Evolutionary conservation across 2,113 vertebrate species (phyloP).

Genomic region (Galeopterus variegatus): DNA sequence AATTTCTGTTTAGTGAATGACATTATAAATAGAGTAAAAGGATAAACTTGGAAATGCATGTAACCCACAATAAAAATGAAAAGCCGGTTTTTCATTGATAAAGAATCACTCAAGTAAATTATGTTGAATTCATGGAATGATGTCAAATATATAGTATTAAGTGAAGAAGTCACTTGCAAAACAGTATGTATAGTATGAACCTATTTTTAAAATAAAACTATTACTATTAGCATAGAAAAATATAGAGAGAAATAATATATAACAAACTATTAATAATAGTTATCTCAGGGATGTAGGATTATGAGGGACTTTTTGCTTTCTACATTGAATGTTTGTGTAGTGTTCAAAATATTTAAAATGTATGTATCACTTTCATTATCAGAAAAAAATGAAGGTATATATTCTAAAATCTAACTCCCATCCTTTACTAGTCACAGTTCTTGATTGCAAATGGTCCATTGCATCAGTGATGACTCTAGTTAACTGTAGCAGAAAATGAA

Average conservation of each 20-base stretch:
- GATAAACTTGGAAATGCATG: neutral
- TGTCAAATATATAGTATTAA: neutral
- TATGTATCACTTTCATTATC: neutral
- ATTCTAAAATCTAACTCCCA: neutral
- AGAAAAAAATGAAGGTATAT: neutral
- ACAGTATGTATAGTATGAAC: neutral
- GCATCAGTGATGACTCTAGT: neutral
- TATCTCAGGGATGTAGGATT: neutral
- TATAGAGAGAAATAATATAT: neutral
- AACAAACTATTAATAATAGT: conserved; percentile 35
- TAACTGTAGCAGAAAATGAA: conserved; percentile 54
- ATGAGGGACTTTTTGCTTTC: conserved; percentile 2
- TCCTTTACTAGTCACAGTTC: neutral
- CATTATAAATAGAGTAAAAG: conserved; percentile 17
- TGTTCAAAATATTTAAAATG: neutral
- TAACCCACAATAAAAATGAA: conserved; percentile 14
- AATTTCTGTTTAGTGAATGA: conserved; percentile 1
- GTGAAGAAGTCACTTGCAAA: neutral
- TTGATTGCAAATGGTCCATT: neutral
- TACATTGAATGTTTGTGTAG: conserved; percentile 42
- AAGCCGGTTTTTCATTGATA: conserved; percentile 29
- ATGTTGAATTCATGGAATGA: neutral
- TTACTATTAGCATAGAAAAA: conserved; percentile 38
- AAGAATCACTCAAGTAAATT: conserved; percentile 14
- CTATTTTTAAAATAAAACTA: conserved; percentile 16